phyloP scores from a whole-genome alignment of 2,888 invertebrate species.

The Caenorhabditis sp. region DNA sequence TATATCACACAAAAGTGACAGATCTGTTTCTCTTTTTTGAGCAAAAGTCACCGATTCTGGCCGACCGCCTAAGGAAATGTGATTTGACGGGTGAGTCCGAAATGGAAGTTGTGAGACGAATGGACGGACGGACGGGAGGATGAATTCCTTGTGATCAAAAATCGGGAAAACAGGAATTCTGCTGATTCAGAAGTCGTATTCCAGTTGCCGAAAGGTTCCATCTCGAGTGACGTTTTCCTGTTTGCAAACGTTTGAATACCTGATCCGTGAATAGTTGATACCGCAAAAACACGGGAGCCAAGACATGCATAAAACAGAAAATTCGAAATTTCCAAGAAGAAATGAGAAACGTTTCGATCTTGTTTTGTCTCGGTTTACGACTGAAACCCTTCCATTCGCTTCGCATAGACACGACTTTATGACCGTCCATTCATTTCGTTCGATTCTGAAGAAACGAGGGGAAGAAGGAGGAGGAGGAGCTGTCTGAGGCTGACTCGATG shows the following conservation, averaged over 20 bases:
- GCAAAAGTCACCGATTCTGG: constrained; percentile 15
- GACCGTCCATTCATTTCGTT: constrained; percentile 29
- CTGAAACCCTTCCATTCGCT: constrained; percentile 2
- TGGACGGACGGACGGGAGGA: constrained; percentile 27
- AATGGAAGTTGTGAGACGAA: too few species aligned
- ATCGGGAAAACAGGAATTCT: not conserved
- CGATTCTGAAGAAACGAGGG: too few species aligned
- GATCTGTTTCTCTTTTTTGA: not conserved
- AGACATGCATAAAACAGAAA: not conserved
- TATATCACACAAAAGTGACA: constrained; percentile 8
- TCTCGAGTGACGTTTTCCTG: not conserved
- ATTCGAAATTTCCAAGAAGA: not conserved
- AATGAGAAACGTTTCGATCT: constrained; percentile 7
- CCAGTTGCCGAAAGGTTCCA: not conserved
- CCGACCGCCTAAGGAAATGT: constrained; percentile 27
- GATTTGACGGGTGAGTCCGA: constrained; percentile 40
- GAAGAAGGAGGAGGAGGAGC: too few species aligned
- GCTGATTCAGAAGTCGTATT: too few species aligned
- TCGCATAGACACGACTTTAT: constrained; percentile 47
- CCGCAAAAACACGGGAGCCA: not conserved
- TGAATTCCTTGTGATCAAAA: constrained; percentile 10
- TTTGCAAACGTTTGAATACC: constrained; percentile 37
- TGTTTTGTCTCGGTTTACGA: constrained; percentile 9
- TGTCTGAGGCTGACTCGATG: too few species aligned
- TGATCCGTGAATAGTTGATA: constrained; percentile 21